Evolutionary conservation across 1,140 invertebrate genomes (phyloP), one percentile per base, ranked within the genome.

Genomic region (Drusus annulatus): DNA sequence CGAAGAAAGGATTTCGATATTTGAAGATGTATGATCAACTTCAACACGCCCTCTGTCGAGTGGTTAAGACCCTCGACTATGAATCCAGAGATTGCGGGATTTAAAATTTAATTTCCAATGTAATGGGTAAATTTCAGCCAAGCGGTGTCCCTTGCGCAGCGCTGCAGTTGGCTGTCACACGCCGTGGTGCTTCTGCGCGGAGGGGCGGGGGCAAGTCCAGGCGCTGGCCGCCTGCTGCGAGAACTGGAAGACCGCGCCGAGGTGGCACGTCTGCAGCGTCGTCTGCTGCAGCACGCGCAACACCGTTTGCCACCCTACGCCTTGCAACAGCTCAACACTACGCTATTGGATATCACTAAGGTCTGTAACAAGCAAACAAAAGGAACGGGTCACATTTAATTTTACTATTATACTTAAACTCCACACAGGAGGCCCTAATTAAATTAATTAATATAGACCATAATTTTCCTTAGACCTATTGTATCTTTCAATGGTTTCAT

Each of bases 111-210:
- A n/a, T n/a, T n/a, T n/a, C n/a, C n/a, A n/a, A n/a, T n/a, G n/a
- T n/a, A n/a, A n/a, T n/a, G n/a, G n/a, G n/a, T n/a, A n/a, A n/a
- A 81, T 86, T 86, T 51, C 84, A 95, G 93, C 36, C 90, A 91
- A 21, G 91, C 90, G 25, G 90, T 95, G 80, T 89, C 90, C 1
- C 87, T 96, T 31, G 87, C 91, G 15, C 91, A 98, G 86, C 92
- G 98, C 65, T 92, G 98, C 36, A 94, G 96, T 85, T 98, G 98
- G 89, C 88, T 99, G 84, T 96, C 97, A 1, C 92, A 97, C 84
- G 97, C 98, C n/a, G 95, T 98, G 56, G 95, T 99, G 90, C 98
- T 97, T 87, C 95, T 98, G 92, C 93, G 97, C 85, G 96, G 96
- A 84, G 95, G 96, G 78, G 94, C 95, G 84, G 92, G 93, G 54